These are phyloP conservation scores for Rattus norvegicus DNA, from an alignment of 2,113 vertebrate species.

Conservation along the genomic window GRCr8 NC_086020.1:93216001-93216500, in stretches of 20 bases:
- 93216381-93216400: neutral
- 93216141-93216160: neutral
- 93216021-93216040: no score
- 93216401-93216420: neutral
- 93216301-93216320: neutral
- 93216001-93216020: no score
- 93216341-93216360: neutral
- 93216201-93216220: neutral
- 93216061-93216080: no score
- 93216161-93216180: neutral
- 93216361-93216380: neutral
- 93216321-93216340: neutral
- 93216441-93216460: neutral
- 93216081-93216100: no score
- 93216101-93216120: no score
- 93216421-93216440: neutral
- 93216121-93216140: no score
- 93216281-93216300: neutral
- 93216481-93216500: neutral
- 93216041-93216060: no score
- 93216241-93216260: neutral
- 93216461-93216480: neutral
- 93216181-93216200: neutral
- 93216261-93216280: neutral
- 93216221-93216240: neutral